Evolutionary conservation across 1,140 invertebrate species (phyloP).

Genomic region (Nephila pilipes): DNA sequence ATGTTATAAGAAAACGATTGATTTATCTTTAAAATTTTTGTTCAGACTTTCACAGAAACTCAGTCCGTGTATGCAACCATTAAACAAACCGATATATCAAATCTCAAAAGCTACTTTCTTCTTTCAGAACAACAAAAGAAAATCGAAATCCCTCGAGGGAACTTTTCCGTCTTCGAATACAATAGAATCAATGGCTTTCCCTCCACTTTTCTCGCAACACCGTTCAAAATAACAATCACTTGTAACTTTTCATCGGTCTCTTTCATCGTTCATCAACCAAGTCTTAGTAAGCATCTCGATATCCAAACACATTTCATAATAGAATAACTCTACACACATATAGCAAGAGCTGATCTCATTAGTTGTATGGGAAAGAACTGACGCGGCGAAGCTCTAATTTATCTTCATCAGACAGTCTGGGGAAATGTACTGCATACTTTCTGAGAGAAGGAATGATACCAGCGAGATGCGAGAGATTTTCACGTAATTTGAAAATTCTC

Average conservation of each 20-base stretch:
- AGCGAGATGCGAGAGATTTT: constrained; percentile 16
- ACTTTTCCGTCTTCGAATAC: not conserved
- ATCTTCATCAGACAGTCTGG: constrained; percentile 52
- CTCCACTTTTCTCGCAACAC: not conserved
- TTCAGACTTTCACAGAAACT: too few species aligned
- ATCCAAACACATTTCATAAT: constrained; percentile 20
- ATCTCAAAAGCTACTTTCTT: too few species aligned
- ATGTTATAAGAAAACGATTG: too few species aligned
- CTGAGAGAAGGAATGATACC: not conserved
- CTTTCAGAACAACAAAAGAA: too few species aligned
- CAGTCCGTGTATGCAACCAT: too few species aligned
- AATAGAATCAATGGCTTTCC: not conserved
- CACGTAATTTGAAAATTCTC: constrained; percentile 34
- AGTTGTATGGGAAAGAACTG: constrained; percentile 36
- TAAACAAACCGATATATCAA: too few species aligned
- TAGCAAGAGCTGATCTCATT: not conserved
- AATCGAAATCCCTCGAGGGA: too few species aligned
- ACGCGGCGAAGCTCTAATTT: constrained; percentile 18
- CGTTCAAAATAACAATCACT: not conserved
- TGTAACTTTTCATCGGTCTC: constrained; percentile 6
- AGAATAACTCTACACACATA: not conserved
- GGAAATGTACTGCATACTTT: not conserved
- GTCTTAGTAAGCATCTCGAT: not conserved
- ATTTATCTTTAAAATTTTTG: too few species aligned
- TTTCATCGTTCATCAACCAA: not conserved